Base-by-base conservation (phyloP, 2,797 vertebrate genomes). In the Siniperca undulata region DNA sequence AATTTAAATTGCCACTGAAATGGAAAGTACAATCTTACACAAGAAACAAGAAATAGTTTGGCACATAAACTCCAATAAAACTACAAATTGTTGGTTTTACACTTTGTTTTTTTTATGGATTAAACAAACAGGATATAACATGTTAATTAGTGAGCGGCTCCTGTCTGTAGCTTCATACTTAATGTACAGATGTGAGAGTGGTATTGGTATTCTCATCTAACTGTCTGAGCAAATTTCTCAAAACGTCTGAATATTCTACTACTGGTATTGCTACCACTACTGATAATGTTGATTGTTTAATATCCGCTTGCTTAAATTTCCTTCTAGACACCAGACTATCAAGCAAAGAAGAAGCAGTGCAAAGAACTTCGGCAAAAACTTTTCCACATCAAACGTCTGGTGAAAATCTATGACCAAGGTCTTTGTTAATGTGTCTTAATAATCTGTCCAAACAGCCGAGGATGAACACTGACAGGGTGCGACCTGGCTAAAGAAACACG, bases 301-400 rank as follows among this genome's bases (percentile, higher is more conserved):
- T 24, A 14, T 46, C 20, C 46, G 0, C 16, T 48, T 22, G 2
- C 4, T 76, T 50, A 11, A 19, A 66, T 70, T 7, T 60, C 50
- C 24, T 40, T 72, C 17, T 22, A 97, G 97, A 95, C 90, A 0
- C 86, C 95, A 0, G 94, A 95, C 2, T 96, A 97, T 88, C 96
- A 96, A 88, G 90, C 76, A 5, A 97, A 96, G 93, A 97, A 97
- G 84, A 90, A 75, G 77, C 91, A 94, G 70, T 95, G 90, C 89
- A 96, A 94, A 88, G 94, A 95, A 62, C 93, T 97, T 7, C 90
- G 95, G 53, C 95, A 95, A 78, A 97, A 97, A 81, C 95, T 97
- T 42, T 96, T 96, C 88, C 96, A 97, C 88, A 95, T 98, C 93
- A 98, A 98, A 86, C 88, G 85, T 44, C 91, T 97, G 92, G 97